Evolutionary conservation across 2,113 vertebrate genomes (phyloP), one percentile per base, ranked within the genome.

Genomic region (Menidia beryllina): DNA sequence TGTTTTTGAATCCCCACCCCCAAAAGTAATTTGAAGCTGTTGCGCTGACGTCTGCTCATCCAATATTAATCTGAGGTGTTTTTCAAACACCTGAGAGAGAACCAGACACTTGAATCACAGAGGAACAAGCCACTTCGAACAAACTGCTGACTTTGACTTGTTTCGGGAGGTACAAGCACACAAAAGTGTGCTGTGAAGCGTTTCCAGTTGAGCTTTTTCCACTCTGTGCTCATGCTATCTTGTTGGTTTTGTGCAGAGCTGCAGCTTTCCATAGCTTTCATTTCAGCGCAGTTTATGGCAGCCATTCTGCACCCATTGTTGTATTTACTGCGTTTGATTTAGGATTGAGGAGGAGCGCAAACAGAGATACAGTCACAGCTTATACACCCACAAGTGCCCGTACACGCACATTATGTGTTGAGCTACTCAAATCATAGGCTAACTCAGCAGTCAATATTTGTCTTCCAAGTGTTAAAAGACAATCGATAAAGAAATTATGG

Each of bases 1-100:
- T 8, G 25, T 66, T 66, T 43, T 64, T 60, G 27, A 84, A 85
- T 51, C 43, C 43, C 12, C 41, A 49, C 61, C 49, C 30, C 30
- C 30, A 2, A 6, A 6, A 2, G 2, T 5, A 2, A 69, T 59
- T 72, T 64, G 39, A 83, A 74, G 69, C 51, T 7, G 54, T 61
- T 77, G 75, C 74, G 82, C 84, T 84, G 86, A 86, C 49, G 61
- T 78, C 68, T 45, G 47, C 75, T 86, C 75, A 90, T 88, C 75
- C 67, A 83, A 80, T 77, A 85, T 88, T 87, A 77, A 87, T 85
- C 26, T 21, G 43, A 72, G 30, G 79, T 64, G 14, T 75, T 86
- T 86, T 81, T 77, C 73, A 73, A 77, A 79, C 77, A 86, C 69
- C 72, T 75, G 60, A 59, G 75, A 72, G 50, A 49, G 62, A 54